A percentile compares a stretch with the other conserved stretches of the same genome.
These are phyloP conservation scores for Vulpes ferrilata DNA, from an alignment of 2,113 vertebrate species.

Conservation along the genomic window DNA sequence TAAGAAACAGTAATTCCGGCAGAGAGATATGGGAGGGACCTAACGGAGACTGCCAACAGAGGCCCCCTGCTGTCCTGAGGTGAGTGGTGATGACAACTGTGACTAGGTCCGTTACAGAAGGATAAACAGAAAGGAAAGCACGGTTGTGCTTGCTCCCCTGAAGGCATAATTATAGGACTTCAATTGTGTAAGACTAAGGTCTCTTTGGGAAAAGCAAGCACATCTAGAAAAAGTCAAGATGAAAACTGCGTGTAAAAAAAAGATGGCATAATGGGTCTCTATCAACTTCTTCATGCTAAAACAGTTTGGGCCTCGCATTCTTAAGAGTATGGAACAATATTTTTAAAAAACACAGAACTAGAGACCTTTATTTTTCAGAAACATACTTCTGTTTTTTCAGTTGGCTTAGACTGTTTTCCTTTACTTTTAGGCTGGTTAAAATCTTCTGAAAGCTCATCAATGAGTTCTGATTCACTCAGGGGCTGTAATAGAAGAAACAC, in stretches of 20 bases:
- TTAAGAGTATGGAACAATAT: background rate
- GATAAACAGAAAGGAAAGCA: background rate
- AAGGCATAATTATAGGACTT: background rate
- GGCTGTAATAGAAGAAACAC: constrained; percentile 75
- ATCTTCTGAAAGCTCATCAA: constrained; percentile 87
- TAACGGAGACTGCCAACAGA: background rate
- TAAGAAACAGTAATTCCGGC: background rate
- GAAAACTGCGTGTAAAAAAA: background rate
- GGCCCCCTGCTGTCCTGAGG: background rate
- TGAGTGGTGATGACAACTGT: background rate
- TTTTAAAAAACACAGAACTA: background rate
- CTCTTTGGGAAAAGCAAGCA: background rate
- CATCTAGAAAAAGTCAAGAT: background rate
- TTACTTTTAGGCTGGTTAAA: constrained; percentile 75
- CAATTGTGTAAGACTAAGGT: background rate
- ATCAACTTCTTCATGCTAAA: background rate
- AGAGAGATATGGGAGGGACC: background rate
- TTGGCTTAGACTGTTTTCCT: constrained; percentile 70
- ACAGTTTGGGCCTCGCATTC: background rate
- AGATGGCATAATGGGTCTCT: background rate
- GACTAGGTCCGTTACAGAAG: background rate
- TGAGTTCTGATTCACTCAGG: constrained; percentile 85
- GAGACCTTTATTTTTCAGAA: constrained; percentile 47
- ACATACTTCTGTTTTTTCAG: constrained; percentile 81
- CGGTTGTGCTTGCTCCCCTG: background rate